Percentiles rank a stretch among this genome's conserved stretches.
Conservation (phyloP, 2,888 invertebrate genomes). For the Zygaena filipendulae region DNA sequence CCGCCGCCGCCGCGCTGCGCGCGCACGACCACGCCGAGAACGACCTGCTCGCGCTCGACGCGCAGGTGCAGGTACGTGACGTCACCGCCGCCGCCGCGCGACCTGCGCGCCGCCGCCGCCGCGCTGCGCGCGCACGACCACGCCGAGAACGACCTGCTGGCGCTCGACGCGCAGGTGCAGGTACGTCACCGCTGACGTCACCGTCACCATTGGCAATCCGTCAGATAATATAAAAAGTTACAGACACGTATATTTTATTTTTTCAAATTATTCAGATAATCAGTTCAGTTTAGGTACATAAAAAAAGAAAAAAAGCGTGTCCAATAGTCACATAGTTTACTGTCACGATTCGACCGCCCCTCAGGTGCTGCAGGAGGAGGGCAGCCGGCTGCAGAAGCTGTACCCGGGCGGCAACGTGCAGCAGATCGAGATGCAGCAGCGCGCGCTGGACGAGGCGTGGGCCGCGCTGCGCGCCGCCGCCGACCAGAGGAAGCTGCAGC, state of each 20-base stretch:
- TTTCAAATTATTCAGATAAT: too few relatives aligned
- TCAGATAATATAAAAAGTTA: too few relatives aligned
- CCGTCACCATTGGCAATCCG: too few relatives aligned
- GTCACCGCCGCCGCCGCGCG: conserved; percentile 75
- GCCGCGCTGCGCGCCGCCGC: conserved; percentile 85
- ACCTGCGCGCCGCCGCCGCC: conserved; percentile 86
- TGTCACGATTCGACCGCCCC: too few relatives aligned
- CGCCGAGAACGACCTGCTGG: conserved; percentile 87
- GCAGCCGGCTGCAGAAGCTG: conserved; percentile 83
- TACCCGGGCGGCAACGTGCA: conserved; percentile 94
- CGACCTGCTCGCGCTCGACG: conserved; percentile 89
- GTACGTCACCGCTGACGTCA: too few relatives aligned
- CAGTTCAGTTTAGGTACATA: too few relatives aligned
- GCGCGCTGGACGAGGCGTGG: conserved; percentile 89
- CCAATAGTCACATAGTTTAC: too few relatives aligned
- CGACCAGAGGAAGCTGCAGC: conserved; percentile 79
- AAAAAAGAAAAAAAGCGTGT: too few relatives aligned
- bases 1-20: conserved; percentile 97
- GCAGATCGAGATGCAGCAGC: conserved; percentile 89
- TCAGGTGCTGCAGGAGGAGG: conserved; percentile 91
- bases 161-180: conserved; percentile 91
- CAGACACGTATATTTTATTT: too few relatives aligned
- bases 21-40: conserved; percentile 96
- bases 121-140: conserved; percentile 90
- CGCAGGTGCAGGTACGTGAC: conserved; percentile 87